Base-by-base conservation (phyloP, 2,797 vertebrate genomes). In the Crax fasciolata region DNA sequence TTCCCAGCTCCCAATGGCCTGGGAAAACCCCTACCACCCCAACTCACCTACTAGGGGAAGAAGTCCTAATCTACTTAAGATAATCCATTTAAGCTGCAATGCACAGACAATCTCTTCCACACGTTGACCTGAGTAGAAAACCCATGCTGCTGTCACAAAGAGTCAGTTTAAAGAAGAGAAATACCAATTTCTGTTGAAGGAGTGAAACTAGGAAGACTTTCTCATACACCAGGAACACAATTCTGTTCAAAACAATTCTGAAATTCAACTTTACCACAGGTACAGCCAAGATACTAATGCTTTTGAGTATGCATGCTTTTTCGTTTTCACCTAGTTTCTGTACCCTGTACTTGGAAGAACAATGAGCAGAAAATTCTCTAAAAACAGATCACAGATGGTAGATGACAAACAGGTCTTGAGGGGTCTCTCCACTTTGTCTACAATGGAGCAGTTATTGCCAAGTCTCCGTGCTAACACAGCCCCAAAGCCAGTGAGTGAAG, bases 301-400 rank as follows among this genome's bases (percentile, higher is more conserved):
- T 15, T 57, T 19, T 66, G 51, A 20, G 67, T 0, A 0, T 2
- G 16, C 8, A 7, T 1, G 0, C 28, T 41, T 16, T 7, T 61
- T 39, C 4, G 4, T 0, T 35, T 65, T 80, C 83, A 49, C 14
- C 38, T 28, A 9, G 41, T 54, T 43, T 84, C 57, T 55, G 44
- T 52, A 35, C 4, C 15, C 41, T 18, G 6, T n/a, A 35, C 5
- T 44, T 68, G 10, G 7, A 80, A 67, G n/a, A 74, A 20, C 10
- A 1, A 13, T 2, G n/a, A 76, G 39, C 91, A 48, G 39, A 70
- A 90, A 89, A 43, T 12, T 25, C n/a, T 54, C 46, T 25, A 30
- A 3, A 54, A 61, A 23, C 4, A 24, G 27, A 39, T 73, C n/a
- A 52, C 16, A 19, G 44, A 41, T 27, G 52, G n/a, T n/a, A 32